These are phyloP conservation scores for Pteria penguin DNA, from an alignment of 2,888 invertebrate genomes.

Conservation along the genomic window DNA sequence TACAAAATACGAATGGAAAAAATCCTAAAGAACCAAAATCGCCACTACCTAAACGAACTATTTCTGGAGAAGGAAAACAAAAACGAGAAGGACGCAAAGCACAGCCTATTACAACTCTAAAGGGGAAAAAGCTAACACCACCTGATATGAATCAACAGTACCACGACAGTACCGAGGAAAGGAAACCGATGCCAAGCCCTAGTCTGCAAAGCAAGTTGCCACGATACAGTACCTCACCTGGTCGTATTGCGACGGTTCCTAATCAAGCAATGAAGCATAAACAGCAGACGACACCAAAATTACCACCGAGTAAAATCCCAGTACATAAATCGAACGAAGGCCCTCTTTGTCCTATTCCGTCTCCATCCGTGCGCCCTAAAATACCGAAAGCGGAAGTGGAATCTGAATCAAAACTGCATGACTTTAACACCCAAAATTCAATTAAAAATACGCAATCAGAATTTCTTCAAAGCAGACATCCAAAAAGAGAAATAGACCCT, in stretches of 20 bases:
- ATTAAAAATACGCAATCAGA: slow-evolving; percentile 43
- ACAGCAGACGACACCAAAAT: slow-evolving; percentile 33
- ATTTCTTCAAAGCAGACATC: slow-evolving; percentile 47
- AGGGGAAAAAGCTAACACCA: slow-evolving; percentile 47
- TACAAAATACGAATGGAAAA: slow-evolving; percentile 55
- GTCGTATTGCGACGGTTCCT: slow-evolving; percentile 71
- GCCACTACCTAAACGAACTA: slow-evolving; percentile 49
- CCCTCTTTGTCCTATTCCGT: not conserved
- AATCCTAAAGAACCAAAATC: slow-evolving; percentile 58
- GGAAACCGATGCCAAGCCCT: slow-evolving; percentile 56
- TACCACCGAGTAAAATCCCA: slow-evolving; percentile 53
- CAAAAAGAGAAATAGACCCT: slow-evolving; percentile 37
- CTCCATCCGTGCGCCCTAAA: slow-evolving; percentile 8
- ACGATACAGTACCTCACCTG: slow-evolving; percentile 72
- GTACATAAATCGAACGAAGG: slow-evolving; percentile 22
- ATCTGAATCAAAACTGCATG: not conserved
- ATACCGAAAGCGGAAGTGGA: not conserved
- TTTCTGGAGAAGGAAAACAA: slow-evolving; percentile 29
- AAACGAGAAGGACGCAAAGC: slow-evolving; percentile 58
- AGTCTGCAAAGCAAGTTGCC: slow-evolving; percentile 58
- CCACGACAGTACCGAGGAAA: slow-evolving; percentile 58
- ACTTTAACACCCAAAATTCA: slow-evolving; percentile 20
- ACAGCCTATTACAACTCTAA: slow-evolving; percentile 73
- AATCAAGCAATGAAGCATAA: slow-evolving; percentile 57
- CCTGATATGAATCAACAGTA: slow-evolving; percentile 49